Evolutionary conservation across 2,888 invertebrate species (phyloP), one percentile per base, ranked within the genome.

Genomic region (Tinea trinotella): DNA sequence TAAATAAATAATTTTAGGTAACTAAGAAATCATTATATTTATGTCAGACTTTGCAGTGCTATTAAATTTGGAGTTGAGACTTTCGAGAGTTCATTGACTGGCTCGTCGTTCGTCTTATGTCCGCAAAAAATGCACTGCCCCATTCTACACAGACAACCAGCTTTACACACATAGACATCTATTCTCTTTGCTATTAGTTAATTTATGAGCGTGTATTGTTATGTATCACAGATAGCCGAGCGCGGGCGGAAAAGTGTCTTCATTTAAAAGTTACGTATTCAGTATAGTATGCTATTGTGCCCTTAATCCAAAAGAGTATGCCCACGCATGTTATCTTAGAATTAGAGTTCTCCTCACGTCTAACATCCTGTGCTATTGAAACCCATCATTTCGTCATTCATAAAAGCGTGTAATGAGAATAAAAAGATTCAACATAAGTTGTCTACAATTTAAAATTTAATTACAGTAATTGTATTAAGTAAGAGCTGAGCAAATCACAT

Each of bases 41-140:
- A n/a, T n/a, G n/a, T n/a, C n/a, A n/a, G n/a, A n/a, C n/a, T n/a
- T n/a, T n/a, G n/a, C n/a, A n/a, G n/a, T n/a, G n/a, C n/a, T n/a
- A n/a, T n/a, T n/a, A 79, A 75, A 71, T 81, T 80, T 68, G 71
- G 75, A 67, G 70, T 71, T 73, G 36, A 36, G 75, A 74, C 76
- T 68, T 67, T 65, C 66, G 66, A 62, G 67, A 68, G 84, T 77
- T 84, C 82, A 75, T 70, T 65, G 76, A 77, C 75, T 65, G 76
- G 76, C 75, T 80, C 70, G 62, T 68, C 74, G 76, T 76, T 79
- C 81, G 77, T 83, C 76, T 81, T 70, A 64, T 65, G 70, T 66
- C 69, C 73, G 80, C 83, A 85, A 85, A 85, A 85, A 85, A 82
- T 85, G 83, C 82, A 85, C 67, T 78, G 82, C 69, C 71, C 72